phyloP scores from a whole-genome alignment of 2,113 vertebrate genomes.

The Microtus ochrogaster region DNA sequence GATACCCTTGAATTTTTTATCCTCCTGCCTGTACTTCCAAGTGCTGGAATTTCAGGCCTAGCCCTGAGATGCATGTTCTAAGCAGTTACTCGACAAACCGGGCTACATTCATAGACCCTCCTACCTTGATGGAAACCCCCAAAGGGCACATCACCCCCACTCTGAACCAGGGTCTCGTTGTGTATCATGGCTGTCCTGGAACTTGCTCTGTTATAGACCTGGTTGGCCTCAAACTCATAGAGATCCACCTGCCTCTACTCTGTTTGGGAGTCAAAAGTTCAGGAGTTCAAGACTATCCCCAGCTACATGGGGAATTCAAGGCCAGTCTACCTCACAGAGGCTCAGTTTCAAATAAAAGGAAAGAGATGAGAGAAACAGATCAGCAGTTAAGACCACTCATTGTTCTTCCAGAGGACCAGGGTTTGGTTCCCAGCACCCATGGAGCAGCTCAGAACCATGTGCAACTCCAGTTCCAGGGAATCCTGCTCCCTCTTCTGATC shows the following conservation, averaged over 20 bases:
- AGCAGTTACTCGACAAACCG: background rate
- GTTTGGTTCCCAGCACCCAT: background rate
- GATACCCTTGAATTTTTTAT: background rate
- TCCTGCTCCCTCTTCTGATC: background rate
- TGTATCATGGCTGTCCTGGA: no score
- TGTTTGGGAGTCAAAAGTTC: background rate
- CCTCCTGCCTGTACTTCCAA: background rate
- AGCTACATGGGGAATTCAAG: background rate
- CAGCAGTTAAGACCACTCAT: no score
- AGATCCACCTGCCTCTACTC: background rate
- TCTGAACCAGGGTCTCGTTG: no score
- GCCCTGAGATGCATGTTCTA: no score
- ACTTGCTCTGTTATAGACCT: background rate
- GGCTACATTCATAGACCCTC: background rate
- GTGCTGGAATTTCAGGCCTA: background rate
- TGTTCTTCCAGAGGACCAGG: background rate
- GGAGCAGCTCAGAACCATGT: background rate
- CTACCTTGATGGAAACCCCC: background rate
- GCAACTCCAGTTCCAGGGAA: background rate
- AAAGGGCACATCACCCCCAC: background rate
- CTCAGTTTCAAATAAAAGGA: background rate
- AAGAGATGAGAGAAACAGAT: background rate
- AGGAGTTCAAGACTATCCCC: background rate
- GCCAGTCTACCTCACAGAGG: background rate
- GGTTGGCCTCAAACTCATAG: no score